Base-by-base conservation (phyloP, 2,888 invertebrate genomes). In the Lottia scabra region DNA sequence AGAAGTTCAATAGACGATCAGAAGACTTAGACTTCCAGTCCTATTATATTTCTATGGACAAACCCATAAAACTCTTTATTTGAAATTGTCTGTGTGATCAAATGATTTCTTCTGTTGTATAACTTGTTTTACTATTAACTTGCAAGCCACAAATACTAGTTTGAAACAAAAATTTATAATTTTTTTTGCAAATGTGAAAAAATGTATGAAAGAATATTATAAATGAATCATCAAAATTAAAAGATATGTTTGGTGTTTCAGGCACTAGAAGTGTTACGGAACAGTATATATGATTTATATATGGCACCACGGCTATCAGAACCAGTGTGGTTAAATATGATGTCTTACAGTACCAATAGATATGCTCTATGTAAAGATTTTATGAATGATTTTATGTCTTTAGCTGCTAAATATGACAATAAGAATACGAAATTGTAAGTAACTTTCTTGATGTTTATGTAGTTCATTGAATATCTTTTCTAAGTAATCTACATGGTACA, bases 391-490 rank as follows among this genome's bases (percentile, higher is more conserved):
- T 88, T 91, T 71, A 86, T 89, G 72, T 69, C 74, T 13, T 80
- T 90, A 12, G 84, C 89, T 8, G 85, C 83, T 65, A 87, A 88
- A 68, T 88, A 93, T 46, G 96, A 97, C 86, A 95, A 94, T 43
- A 96, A 96, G 89, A 93, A 93, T 80, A 96, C 95, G 12, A 96
- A 96, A 90, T 96, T 96, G 96, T 96, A 81, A 88, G 88, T 86
- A 65, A 6, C 12, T 13, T 44, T n/a, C 63, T 72, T 27, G 15
- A 64, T 4, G 30, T 65, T 38, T 38, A 1, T 38, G 8, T 10
- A 38, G 5, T 38, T 38, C 38, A 38, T 38, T 38, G 38, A 38
- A 38, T 38, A 38, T n/a, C n/a, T n/a, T n/a, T n/a, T n/a, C n/a
- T n/a, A n/a, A n/a, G n/a, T n/a, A n/a, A 38, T 38, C 38, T 8